Evolutionary conservation across 2,113 vertebrate genomes (phyloP).

Genomic region (Diphyllodes magnificus): DNA sequence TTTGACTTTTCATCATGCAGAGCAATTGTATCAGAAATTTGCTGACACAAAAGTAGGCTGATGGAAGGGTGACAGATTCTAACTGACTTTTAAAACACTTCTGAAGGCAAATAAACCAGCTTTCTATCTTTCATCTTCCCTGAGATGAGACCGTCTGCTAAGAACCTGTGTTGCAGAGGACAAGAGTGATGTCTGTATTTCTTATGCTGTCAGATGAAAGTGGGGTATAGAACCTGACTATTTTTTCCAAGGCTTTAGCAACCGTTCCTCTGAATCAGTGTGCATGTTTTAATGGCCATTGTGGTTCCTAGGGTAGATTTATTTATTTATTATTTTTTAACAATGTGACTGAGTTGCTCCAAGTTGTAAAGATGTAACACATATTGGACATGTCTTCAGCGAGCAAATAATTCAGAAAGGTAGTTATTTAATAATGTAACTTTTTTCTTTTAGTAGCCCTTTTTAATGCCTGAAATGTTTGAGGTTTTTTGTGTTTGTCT

Average conservation of each 20-base stretch:
- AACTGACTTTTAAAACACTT: not conserved
- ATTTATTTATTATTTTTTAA: not conserved
- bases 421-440: not conserved
- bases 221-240: not conserved
- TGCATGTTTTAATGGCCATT: not conserved
- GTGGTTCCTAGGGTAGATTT: not conserved
- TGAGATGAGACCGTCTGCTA: not conserved
- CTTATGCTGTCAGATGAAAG: not conserved
- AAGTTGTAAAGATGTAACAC: not conserved
- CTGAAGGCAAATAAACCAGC: not conserved
- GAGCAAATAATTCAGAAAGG: not conserved
- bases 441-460: not conserved
- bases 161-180: not conserved
- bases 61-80: not conserved
- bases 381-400: not conserved
- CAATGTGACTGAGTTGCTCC: not conserved
- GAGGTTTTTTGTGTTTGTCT: not conserved
- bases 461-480: not conserved
- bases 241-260: not conserved
- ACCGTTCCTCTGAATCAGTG: not conserved
- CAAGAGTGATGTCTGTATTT: not conserved
- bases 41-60: not conserved
- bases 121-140: not conserved
- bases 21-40: not conserved
- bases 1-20: not conserved